phyloP scores from a whole-genome alignment of 2,797 vertebrate species.

The Falco biarmicus region DNA sequence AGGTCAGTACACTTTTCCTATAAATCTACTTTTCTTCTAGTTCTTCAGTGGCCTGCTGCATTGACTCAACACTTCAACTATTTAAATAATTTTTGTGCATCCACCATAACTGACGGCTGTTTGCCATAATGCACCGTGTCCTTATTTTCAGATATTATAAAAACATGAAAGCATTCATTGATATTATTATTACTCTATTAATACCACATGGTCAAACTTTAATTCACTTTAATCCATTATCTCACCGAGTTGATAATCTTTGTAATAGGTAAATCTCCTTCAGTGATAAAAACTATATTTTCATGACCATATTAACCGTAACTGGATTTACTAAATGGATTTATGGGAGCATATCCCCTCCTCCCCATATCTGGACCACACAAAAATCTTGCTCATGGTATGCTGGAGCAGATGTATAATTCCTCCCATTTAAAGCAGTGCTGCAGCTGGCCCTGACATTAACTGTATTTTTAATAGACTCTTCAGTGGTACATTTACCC shows the following conservation, averaged over 20 bases:
- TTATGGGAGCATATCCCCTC: neutral
- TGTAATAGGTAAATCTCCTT: neutral
- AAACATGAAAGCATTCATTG: neutral
- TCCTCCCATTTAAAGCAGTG: slow-evolving; percentile 1
- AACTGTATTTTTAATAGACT: neutral
- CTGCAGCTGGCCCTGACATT: slow-evolving; percentile 1
- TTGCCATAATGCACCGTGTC: neutral
- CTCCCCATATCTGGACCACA: neutral
- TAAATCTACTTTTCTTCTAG: neutral
- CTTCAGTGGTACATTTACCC: neutral
- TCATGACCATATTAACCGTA: neutral
- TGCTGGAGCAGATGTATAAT: slow-evolving; percentile 14
- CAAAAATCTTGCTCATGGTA: neutral
- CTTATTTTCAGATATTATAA: neutral
- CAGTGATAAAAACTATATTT: neutral
- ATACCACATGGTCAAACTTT: neutral
- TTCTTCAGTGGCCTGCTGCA: neutral
- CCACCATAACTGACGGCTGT: neutral
- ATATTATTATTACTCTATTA: neutral
- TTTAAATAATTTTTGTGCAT: neutral
- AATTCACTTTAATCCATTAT: neutral
- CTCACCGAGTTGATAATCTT: neutral
- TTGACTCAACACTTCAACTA: neutral
- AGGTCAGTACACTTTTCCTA: neutral
- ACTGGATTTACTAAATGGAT: neutral